Evolutionary conservation across 2,797 vertebrate species (phyloP).

Genomic region (Lophius americanus): DNA sequence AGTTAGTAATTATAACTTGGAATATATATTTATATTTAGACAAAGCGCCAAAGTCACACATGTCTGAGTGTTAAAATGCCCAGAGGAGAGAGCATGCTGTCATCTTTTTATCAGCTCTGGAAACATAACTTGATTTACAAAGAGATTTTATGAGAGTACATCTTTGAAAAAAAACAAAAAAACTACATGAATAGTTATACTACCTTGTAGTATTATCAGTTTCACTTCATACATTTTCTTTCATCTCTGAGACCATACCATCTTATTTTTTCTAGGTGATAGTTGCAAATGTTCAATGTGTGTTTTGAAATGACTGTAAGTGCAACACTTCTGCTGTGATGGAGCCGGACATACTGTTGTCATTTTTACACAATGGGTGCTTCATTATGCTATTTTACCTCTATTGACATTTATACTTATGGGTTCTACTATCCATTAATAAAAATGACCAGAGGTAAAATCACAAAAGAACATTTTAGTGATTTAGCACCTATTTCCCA

Average conservation of each 20-base stretch:
- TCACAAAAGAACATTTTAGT: conserved; percentile 62
- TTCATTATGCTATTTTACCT: conserved; percentile 45
- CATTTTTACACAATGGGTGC: conserved; percentile 19
- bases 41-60: conserved; percentile 65
- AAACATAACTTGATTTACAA: conserved; percentile 29
- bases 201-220: not conserved
- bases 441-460: no score
- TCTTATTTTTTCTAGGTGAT: conserved; percentile 7
- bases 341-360: no score
- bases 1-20: conserved; percentile 66
- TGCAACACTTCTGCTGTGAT: no score
- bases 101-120: conserved; percentile 52
- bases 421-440: not conserved
- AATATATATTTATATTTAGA: conserved; percentile 72
- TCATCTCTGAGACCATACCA: not conserved
- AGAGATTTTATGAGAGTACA: not conserved
- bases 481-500: conserved; percentile 65
- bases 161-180: not conserved
- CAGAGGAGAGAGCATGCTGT: conserved; percentile 37
- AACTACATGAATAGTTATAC: no score
- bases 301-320: no score
- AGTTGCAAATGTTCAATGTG: not conserved
- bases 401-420: conserved; percentile 68
- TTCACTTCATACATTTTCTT: not conserved
- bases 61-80: conserved; percentile 63